phyloP scores from a whole-genome alignment of 2,797 vertebrate genomes.

The Sternotherus odoratus region DNA sequence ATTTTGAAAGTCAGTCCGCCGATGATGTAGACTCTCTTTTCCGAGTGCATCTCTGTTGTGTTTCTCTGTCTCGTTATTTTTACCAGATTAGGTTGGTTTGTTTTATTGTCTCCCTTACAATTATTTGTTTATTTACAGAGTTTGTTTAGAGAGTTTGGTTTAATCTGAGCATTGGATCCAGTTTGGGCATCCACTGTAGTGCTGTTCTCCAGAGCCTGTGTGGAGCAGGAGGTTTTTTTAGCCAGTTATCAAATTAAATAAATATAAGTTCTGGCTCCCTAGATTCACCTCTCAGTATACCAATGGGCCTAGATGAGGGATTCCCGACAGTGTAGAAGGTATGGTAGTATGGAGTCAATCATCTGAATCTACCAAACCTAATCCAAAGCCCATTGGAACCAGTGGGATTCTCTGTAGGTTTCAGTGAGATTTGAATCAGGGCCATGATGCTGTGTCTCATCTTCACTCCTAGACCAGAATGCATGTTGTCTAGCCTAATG shows the following conservation, averaged over 20 bases:
- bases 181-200: constrained; percentile 39
- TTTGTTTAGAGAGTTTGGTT: constrained; percentile 23
- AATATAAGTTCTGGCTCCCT: not conserved
- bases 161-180: constrained; percentile 50
- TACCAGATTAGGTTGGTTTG: constrained; percentile 44
- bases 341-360: rapidly evolving
- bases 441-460: not conserved
- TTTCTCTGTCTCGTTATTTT: constrained; percentile 9
- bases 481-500: not conserved
- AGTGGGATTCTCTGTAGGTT: not conserved
- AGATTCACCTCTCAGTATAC: not conserved
- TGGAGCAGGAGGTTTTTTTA: not conserved
- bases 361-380: not conserved
- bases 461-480: not conserved
- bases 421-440: not conserved
- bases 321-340: not conserved
- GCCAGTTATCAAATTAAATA: not conserved
- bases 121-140: constrained; percentile 50
- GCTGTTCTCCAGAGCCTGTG: constrained; percentile 30
- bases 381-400: not conserved
- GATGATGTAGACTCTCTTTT: not conserved
- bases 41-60: not conserved
- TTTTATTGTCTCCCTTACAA: constrained; percentile 2
- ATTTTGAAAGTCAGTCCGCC: not conserved
- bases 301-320: not conserved